phyloP scores from a whole-genome alignment of 2,113 vertebrate species.

The Neogobius melanostomus region DNA sequence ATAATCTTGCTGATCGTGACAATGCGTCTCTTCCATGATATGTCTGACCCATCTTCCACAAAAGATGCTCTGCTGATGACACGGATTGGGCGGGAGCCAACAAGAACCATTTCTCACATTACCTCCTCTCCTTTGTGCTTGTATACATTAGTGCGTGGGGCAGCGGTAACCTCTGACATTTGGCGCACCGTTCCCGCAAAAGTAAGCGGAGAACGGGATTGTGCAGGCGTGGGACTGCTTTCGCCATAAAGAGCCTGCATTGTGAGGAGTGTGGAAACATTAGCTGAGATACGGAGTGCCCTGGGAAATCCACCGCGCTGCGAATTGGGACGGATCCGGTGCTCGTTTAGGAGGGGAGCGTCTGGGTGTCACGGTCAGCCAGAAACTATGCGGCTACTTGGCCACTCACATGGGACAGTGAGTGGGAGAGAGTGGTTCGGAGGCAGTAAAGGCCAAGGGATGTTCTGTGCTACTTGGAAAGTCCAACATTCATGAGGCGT shows the following conservation, averaged over 20 bases:
- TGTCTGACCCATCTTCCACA: slow-evolving; percentile 2
- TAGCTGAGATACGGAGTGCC: slow-evolving; percentile 20
- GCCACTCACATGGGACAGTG: not conserved
- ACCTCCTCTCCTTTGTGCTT: slow-evolving; percentile 26
- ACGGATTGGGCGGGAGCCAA: slow-evolving; percentile 24
- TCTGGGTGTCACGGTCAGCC: slow-evolving; percentile 42
- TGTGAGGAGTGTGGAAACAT: slow-evolving; percentile 29
- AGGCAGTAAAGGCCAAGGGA: not conserved
- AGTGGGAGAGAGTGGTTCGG: not conserved
- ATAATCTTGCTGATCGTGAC: not conserved
- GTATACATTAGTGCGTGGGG: slow-evolving; percentile 8
- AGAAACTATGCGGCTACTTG: slow-evolving; percentile 8
- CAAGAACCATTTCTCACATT: slow-evolving; percentile 23
- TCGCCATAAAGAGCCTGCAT: slow-evolving; percentile 28
- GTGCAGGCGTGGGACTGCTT: slow-evolving; percentile 11
- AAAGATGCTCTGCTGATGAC: slow-evolving; percentile 19
- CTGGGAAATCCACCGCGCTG: slow-evolving; percentile 25
- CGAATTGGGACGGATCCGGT: not conserved
- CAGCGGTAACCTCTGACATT: slow-evolving; percentile 24
- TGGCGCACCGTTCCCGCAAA: not conserved
- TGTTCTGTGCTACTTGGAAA: no score
- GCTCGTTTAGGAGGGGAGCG: slow-evolving; percentile 2
- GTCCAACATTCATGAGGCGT: no score
- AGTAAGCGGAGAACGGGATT: slow-evolving; percentile 24
- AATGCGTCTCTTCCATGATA: no score